Evolutionary conservation across 2,797 vertebrate species (phyloP).

Genomic region (Malurus splendens): DNA sequence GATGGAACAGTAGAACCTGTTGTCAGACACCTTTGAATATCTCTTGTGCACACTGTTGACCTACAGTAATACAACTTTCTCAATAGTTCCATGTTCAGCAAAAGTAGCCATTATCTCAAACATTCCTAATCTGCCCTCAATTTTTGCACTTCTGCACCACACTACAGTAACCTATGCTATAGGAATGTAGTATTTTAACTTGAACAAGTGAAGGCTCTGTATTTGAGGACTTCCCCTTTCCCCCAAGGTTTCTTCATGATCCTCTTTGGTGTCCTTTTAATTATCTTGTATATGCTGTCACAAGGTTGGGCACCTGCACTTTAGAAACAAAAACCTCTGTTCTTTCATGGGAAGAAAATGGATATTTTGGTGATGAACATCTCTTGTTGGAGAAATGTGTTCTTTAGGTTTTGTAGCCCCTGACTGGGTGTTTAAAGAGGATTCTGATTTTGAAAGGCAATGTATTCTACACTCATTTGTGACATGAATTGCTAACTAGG

Average conservation of each 20-base stretch:
- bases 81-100: background rate
- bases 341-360: background rate
- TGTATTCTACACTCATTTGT: background rate
- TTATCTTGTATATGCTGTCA: background rate
- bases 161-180: background rate
- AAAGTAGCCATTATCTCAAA: background rate
- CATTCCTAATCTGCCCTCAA: background rate
- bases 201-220: background rate
- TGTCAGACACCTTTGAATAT: background rate
- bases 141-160: background rate
- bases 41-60: background rate
- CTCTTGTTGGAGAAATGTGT: background rate
- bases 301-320: fast-evolving
- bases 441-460: background rate
- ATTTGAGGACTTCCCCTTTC: background rate
- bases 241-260: background rate
- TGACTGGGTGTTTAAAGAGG: background rate
- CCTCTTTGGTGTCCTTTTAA: background rate
- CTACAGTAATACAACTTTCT: background rate
- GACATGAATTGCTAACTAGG: background rate
- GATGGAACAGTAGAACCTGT: background rate
- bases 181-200: background rate
- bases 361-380: background rate
- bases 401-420: background rate
- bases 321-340: background rate